Evolutionary conservation across 1,140 invertebrate genomes (phyloP), one percentile per base, ranked within the genome.

Genomic region (Agraylea sexmaculata): DNA sequence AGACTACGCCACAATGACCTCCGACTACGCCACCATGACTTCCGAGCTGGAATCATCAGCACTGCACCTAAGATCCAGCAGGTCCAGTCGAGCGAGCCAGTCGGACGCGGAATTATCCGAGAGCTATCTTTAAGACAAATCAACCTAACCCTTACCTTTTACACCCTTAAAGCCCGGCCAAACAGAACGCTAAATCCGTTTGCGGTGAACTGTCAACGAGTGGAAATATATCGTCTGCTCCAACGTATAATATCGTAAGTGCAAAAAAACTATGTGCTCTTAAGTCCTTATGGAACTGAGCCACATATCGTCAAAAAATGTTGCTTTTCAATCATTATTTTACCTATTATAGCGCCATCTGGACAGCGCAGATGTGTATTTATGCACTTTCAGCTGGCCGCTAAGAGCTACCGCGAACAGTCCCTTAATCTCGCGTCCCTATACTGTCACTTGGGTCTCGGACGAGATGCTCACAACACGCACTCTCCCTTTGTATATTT

Each of bases 31-130:
- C 25, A 82, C 78, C 25, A 78, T 79, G 49, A 79, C 78, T 48
- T 81, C 77, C 21, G 82, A 83, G 42, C 83, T 81, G 25, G 78
- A 81, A 55, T 80, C 75, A 33, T 77, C 77, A 17, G 63, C 61
- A 43, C 60, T 62, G 30, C 63, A 64, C 50, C 78, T 80, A 57
- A 84, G 83, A 32, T 72, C 80, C 46, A 83, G 80, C 34, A 83
- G 82, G 23, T 69, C 78, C 49, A n/a, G n/a, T n/a, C n/a, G n/a
- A n/a, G 79, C 78, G 53, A 82, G 79, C 57, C 77, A 78, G 52
- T 85, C 84, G 29, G 84, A 87, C 62, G 73, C 83, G 56, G 84
- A 88, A 58, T 85, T 87, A 57, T 87, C 84, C 37, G 86, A 88
- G 58, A 87, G 84, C 51, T 89, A 88, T 59, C 69, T 87, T 44